Percentiles rank a stretch among this genome's conserved stretches.
phyloP scores from a whole-genome alignment of 2,888 invertebrate genomes.

The Cryptocephalus primarius region DNA sequence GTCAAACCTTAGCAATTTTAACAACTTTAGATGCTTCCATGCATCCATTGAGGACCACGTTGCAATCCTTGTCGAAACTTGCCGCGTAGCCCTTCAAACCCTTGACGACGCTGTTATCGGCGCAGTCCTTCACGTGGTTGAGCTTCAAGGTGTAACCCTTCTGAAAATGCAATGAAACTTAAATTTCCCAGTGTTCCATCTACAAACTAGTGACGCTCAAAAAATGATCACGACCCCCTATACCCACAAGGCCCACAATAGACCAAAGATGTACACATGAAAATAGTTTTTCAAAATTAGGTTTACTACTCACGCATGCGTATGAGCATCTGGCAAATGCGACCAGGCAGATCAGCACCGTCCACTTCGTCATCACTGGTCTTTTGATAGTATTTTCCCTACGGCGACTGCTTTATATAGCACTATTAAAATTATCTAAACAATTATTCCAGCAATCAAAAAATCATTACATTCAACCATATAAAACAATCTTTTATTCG shows the following conservation, averaged over 20 bases:
- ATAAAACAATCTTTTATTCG: too few species aligned
- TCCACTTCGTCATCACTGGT: not conserved
- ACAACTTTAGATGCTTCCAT: constrained; percentile 33
- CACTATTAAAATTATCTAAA: too few species aligned
- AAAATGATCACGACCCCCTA: too few species aligned
- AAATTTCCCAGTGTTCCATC: too few species aligned
- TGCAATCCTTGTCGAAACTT: constrained; percentile 34
- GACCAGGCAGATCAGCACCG: not conserved
- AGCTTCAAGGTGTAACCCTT: constrained; percentile 24
- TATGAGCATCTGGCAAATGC: not conserved
- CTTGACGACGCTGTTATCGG: constrained; percentile 13
- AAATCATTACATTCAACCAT: too few species aligned
- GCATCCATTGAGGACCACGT: constrained; percentile 36
- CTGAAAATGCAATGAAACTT: constrained; percentile 11
- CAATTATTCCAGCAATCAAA: too few species aligned
- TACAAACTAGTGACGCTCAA: too few species aligned
- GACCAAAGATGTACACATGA: too few species aligned
- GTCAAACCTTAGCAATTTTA: constrained; percentile 26
- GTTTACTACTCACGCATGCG: not conserved
- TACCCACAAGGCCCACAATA: too few species aligned
- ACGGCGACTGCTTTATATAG: too few species aligned
- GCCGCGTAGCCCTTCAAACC: constrained; percentile 13
- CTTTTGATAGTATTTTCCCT: too few species aligned
- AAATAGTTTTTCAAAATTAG: not conserved
- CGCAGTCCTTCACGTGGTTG: constrained; percentile 18